Base-by-base conservation (phyloP, 2,113 vertebrate species). In the Silurus glanis region DNA sequence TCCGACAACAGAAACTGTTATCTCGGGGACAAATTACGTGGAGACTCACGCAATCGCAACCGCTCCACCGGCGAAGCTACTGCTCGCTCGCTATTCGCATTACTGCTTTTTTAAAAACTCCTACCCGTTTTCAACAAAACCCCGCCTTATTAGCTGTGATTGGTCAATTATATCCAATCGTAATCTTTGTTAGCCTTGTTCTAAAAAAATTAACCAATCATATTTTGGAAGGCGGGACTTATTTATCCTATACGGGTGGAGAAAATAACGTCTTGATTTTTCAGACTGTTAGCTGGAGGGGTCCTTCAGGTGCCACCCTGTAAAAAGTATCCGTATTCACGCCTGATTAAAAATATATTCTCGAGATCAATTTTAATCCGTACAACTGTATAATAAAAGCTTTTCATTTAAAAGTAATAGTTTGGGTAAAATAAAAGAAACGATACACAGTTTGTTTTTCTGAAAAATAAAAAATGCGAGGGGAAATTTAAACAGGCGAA, bases 241-340 rank as follows among this genome's bases (percentile, higher is more conserved):
- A 45, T 5, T 47, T 6, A 13, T 9, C 23, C 2, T 74, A 74
- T 37, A 84, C 83, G 25, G 83, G 67, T 84, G 4, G 55, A 7
- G 53, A 74, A 84, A 59, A 58, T 58, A 84, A 55, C 51, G 51
- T 25, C 12, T n/a, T 45, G 19, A 21, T 49, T 67, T 71, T 83
- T 64, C 84, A 62, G 45, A 62, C 53, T 80, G 58, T 78, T 80
- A 83, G 47, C 28, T 0, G 49, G 80, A 89, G 88, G 80, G 90
- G 88, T 89, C 88, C 90, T 89, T 69, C 80, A 37, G 75, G 80
- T 91, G 90, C 90, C 92, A 91, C 90, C 87, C 91, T 85, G 86
- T 85, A 90, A 17, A 76, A 86, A 58, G 4, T 47, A 83, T 81
- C 16, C 80, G 67, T n/a, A 83, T 76, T 81, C 53, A 58, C 14